Conservation (phyloP, 2,888 invertebrate genomes). For the Argyresthia albistria region DNA sequence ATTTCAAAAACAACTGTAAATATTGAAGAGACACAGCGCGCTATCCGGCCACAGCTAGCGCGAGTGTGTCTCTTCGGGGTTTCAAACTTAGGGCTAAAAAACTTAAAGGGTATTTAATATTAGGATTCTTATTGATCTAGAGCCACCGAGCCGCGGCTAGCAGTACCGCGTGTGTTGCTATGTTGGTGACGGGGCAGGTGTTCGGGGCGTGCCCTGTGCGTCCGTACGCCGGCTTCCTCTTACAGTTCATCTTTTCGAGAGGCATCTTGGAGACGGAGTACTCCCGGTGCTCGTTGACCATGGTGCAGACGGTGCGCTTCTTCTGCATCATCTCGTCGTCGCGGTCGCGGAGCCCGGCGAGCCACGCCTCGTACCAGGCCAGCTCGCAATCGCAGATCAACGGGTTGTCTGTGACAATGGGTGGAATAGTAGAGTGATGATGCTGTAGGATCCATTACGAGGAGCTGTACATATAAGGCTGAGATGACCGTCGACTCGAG, state of each 20-base stretch:
- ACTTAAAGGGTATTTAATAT: conserved; percentile 16
- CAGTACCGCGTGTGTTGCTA: conserved; percentile 33
- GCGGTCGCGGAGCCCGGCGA: conserved; percentile 82
- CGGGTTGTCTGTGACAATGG: conserved; percentile 81
- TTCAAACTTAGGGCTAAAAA: conserved; percentile 23
- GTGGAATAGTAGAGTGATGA: neutral
- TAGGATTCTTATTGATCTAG: conserved; percentile 18
- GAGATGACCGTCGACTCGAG: too few species aligned
- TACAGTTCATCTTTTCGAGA: conserved; percentile 87
- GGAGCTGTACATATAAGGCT: too few species aligned
- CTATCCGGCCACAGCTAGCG: conserved; percentile 66
- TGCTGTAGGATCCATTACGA: too few species aligned
- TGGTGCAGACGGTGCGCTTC: conserved; percentile 86
- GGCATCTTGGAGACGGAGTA: conserved; percentile 88
- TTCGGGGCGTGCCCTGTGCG: conserved; percentile 37
- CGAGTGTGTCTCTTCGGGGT: conserved; percentile 38
- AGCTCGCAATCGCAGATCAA: conserved; percentile 90
- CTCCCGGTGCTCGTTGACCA: conserved; percentile 85
- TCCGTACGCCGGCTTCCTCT: conserved; percentile 73
- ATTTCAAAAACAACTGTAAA: conserved; percentile 30
- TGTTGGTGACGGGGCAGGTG: conserved; percentile 20
- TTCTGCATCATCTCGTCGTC: conserved; percentile 92
- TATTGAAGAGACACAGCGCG: conserved; percentile 36
- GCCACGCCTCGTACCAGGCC: conserved; percentile 89
- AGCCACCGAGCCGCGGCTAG: conserved; percentile 41